These are phyloP conservation scores for Misgurnus mizolepis DNA, from an alignment of 2,113 vertebrate genomes.

Conservation along the genomic window DNA sequence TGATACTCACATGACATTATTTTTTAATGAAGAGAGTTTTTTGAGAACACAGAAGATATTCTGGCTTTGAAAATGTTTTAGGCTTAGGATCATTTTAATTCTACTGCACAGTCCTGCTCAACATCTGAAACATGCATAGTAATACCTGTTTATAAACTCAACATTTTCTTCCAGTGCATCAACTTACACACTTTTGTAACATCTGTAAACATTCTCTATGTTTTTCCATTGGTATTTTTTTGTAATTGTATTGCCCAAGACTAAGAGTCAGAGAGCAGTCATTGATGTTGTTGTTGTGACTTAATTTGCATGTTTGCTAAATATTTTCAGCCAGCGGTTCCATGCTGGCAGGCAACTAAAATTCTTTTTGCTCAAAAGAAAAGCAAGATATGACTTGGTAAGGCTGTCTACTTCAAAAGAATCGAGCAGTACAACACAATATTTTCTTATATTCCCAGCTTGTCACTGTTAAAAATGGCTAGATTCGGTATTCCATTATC, in stretches of 20 bases:
- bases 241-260: neutral
- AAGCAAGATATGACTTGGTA: too few relatives aligned
- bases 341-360: constrained; percentile 16
- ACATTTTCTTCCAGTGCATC: too few relatives aligned
- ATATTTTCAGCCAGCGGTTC: constrained; percentile 10
- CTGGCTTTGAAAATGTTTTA: too few relatives aligned
- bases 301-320: constrained; percentile 28
- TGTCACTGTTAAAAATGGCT: neutral
- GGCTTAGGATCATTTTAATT: too few relatives aligned
- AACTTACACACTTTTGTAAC: too few relatives aligned
- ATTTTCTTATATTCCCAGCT: constrained; percentile 1
- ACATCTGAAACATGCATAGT: neutral
- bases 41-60: too few relatives aligned
- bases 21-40: too few relatives aligned
- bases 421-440: neutral
- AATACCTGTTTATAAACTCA: constrained; percentile 7
- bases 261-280: neutral
- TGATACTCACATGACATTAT: too few relatives aligned
- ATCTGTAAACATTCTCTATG: neutral
- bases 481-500: neutral
- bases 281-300: constrained; percentile 19
- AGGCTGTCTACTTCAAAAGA: too few relatives aligned
- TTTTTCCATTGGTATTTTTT: neutral
- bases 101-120: neutral
- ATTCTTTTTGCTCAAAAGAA: constrained; percentile 4